A percentile compares a stretch with the other conserved stretches of the same genome.
Conservation (phyloP, 37 sponge, comb jelly and placozoan genomes). For the Mnemiopsis leidyi region DNA sequence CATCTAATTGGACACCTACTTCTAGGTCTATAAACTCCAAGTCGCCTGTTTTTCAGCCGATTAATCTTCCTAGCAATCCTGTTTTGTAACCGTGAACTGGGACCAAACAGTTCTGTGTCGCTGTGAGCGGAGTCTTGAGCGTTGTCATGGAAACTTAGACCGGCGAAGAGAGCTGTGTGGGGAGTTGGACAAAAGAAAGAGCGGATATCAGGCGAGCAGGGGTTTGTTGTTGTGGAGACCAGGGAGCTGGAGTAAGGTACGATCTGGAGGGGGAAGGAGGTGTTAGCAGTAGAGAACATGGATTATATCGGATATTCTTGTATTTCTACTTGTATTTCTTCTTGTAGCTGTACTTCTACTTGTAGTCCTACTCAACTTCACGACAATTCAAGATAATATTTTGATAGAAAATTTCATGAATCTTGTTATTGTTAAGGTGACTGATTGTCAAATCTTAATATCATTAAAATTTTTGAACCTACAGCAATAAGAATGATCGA, state of each 20-base stretch:
- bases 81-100: slow-evolving; percentile 3
- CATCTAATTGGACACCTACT: too few species aligned
- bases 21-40: neutral
- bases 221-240: neutral
- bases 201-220: neutral
- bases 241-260: slow-evolving; percentile 7
- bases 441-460: too few species aligned
- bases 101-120: slow-evolving; percentile 47
- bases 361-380: too few species aligned
- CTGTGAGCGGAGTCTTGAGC: slow-evolving; percentile 8
- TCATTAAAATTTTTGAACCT: too few species aligned
- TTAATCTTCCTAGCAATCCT: slow-evolving; percentile 56
- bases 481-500: too few species aligned
- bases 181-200: neutral
- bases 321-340: too few species aligned
- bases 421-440: too few species aligned
- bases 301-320: too few species aligned
- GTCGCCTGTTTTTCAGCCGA: slow-evolving; percentile 28
- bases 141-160: neutral
- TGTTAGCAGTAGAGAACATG: too few species aligned
- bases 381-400: too few species aligned
- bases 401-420: too few species aligned
- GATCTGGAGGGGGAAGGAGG: neutral
- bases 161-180: neutral
- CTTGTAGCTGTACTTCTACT: too few species aligned